Base-by-base conservation (phyloP, 2,113 vertebrate species). In the Tyrannus savana region DNA sequence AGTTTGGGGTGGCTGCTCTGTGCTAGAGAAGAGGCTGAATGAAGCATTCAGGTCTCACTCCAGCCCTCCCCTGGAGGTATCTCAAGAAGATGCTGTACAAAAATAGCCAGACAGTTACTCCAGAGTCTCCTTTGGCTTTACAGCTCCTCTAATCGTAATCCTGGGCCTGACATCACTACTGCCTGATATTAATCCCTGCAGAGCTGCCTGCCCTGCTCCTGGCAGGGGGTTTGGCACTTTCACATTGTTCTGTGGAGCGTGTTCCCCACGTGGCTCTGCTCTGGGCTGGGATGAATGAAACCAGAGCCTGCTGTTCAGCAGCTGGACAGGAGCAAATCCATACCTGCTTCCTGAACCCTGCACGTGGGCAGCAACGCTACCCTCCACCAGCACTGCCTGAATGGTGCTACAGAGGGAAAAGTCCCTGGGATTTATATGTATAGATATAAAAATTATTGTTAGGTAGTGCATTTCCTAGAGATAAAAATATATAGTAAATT, bases 201-300 rank as follows among this genome's bases (percentile, higher is more conserved):
- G 82, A 89, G 92, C 74, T 80, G 82, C 63, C 49, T 58, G 77
- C 37, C 72, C 69, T n/a, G 41, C 5, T 62, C 37, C 50, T n/a
- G 56, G 66, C 63, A 37, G 33, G 84, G n/a, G 17, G 18, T 62
- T 52, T 1, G 2, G 56, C 76, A 42, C 81, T 37, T 52, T 47
- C 72, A n/a, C 2, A 2, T n/a, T 0, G 0, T 14, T 75, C 23
- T 1, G 0, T 19, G 68, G 56, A 42, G 37, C 2, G 6, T 3
- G 14, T 50, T 53, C 28, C 33, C 41, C 41, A 33, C 1, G 1
- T 31, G 50, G 67, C 67, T 84, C 6, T 5, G 3, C 14, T 83
- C 44, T 19, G 9, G 28, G 39, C 52, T 37, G 74, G n/a, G 63
- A 67, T 60, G 76, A 30, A 31, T 46, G 33, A 56, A 86, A 46